phyloP scores from a whole-genome alignment of 2,113 vertebrate genomes.

The Erythrolamprus reginae region DNA sequence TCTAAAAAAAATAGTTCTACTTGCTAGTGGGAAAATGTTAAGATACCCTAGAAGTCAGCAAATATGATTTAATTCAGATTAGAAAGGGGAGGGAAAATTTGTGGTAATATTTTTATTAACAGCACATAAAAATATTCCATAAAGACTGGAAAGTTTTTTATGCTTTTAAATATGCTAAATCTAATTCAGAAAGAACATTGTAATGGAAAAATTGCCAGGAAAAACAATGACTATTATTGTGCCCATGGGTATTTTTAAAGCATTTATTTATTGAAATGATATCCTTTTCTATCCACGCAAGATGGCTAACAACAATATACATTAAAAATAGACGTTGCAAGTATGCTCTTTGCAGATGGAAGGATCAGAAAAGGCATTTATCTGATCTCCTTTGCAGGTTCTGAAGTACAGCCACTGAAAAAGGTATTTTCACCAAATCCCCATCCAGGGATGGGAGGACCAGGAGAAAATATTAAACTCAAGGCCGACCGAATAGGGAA shows the following conservation, averaged over 20 bases:
- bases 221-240: background rate
- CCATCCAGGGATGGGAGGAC: background rate
- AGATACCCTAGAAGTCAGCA: background rate
- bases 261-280: background rate
- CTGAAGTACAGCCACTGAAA: background rate
- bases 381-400: background rate
- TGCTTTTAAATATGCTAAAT: background rate
- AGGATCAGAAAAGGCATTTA: background rate
- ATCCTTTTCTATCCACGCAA: background rate
- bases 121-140: background rate
- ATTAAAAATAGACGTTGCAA: background rate
- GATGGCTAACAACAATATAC: background rate
- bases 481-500: background rate
- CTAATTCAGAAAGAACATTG: background rate
- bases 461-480: background rate
- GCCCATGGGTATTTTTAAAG: background rate
- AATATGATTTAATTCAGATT: background rate
- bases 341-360: background rate
- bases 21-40: background rate
- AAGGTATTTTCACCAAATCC: background rate
- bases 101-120: background rate
- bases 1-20: background rate
- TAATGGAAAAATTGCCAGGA: background rate
- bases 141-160: background rate
- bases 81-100: background rate